Evolutionary conservation across 2,113 vertebrate species (phyloP).

Genomic region (Eupsittula cactorum): DNA sequence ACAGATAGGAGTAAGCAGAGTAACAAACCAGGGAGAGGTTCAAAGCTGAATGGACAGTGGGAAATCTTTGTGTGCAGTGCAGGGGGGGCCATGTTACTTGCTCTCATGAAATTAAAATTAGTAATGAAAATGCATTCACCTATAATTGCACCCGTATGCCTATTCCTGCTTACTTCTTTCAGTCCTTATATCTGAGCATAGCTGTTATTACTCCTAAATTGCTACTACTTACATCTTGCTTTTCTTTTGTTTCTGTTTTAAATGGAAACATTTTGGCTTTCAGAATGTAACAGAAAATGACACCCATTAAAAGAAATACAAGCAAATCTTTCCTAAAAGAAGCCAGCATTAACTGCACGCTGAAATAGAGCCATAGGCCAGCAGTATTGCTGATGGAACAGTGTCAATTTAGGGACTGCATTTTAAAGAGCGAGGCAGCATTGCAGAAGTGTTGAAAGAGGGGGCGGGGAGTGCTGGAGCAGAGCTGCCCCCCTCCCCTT

Average conservation of each 20-base stretch:
- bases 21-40: constrained; percentile 3
- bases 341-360: neutral
- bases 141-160: neutral
- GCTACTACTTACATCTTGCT: neutral
- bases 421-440: neutral
- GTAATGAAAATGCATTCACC: neutral
- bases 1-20: neutral
- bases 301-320: neutral
- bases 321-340: neutral
- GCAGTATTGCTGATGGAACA: neutral
- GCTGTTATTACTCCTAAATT: neutral
- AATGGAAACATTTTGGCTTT: neutral
- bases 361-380: neutral
- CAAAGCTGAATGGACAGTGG: neutral
- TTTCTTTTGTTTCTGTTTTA: neutral
- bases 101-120: constrained; percentile 38
- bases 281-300: neutral
- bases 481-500: neutral
- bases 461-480: neutral
- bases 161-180: neutral
- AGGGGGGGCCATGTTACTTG: neutral
- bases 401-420: neutral
- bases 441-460: neutral
- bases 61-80: constrained; percentile 17
- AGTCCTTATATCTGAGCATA: neutral